Percentiles rank a stretch among this genome's conserved stretches.
These are phyloP conservation scores for Sorex araneus DNA, from an alignment of 2,113 vertebrate species.

Conservation along the genomic window DNA sequence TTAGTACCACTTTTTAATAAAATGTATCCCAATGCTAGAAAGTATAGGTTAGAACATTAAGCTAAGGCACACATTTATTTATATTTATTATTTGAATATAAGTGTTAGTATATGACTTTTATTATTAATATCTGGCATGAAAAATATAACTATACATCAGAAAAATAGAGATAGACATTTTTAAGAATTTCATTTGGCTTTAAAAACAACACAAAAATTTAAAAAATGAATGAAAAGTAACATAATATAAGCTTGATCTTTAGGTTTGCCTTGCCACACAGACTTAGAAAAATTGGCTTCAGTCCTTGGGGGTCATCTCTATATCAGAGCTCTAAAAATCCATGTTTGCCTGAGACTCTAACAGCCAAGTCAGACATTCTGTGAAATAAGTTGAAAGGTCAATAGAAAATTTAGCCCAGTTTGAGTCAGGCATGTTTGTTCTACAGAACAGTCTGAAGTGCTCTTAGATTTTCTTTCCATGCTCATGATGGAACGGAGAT, in stretches of 20 bases:
- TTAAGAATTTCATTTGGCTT: slow-evolving; percentile 53
- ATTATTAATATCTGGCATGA: not conserved
- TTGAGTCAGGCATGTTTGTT: slow-evolving; percentile 47
- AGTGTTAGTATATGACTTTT: not conserved
- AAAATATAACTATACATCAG: slow-evolving; percentile 9
- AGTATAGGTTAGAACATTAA: slow-evolving; percentile 28
- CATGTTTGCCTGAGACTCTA: slow-evolving; percentile 50
- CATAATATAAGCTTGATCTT: slow-evolving; percentile 24
- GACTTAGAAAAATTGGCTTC: slow-evolving; percentile 40
- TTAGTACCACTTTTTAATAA: slow-evolving; percentile 20
- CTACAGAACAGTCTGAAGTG: slow-evolving; percentile 30
- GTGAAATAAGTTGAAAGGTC: slow-evolving; percentile 26
- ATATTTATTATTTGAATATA: slow-evolving; percentile 18
- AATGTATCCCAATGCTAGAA: slow-evolving; percentile 24
- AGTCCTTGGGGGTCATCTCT: slow-evolving; percentile 36
- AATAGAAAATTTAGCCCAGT: slow-evolving; percentile 36
- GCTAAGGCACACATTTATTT: not conserved
- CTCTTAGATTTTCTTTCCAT: slow-evolving; percentile 54
- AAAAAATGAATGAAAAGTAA: slow-evolving; percentile 40
- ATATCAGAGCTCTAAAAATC: slow-evolving; percentile 4
- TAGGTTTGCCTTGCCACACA: not conserved
- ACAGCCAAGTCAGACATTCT: slow-evolving; percentile 48
- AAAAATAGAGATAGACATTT: not conserved
- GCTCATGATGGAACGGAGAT: slow-evolving; percentile 56
- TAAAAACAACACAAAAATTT: not conserved